A percentile compares a stretch with the other conserved stretches of the same genome.
Conservation (phyloP, 2,888 invertebrate genomes). For the Holacanthella duospinosa region DNA sequence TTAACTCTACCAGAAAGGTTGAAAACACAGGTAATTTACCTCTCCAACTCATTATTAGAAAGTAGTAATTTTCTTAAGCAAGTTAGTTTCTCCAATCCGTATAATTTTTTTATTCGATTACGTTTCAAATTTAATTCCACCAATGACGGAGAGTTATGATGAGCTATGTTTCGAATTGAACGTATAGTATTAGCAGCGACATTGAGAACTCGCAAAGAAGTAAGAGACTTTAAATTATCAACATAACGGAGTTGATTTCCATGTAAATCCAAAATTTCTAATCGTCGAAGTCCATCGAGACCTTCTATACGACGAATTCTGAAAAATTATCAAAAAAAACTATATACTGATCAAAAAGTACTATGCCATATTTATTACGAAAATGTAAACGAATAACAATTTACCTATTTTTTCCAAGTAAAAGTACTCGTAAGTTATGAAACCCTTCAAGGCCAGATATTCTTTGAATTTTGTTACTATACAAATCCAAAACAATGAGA, state of each 20-base stretch:
- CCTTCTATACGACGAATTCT: conserved; percentile 71
- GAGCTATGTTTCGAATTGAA: conserved; percentile 61
- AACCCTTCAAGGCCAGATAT: conserved; percentile 67
- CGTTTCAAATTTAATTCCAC: conserved; percentile 80
- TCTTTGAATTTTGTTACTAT: conserved; percentile 86
- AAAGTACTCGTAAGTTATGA: conserved; percentile 66
- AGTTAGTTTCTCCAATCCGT: conserved; percentile 67
- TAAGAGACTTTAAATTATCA: conserved; percentile 56
- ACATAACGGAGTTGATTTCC: conserved; percentile 76
- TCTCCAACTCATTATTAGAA: conserved; percentile 65
- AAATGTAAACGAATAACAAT: too few relatives aligned
- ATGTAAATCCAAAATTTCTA: conserved; percentile 86
- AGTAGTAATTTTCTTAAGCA: conserved; percentile 67
- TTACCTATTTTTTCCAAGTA: neutral
- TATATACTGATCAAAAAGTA: neutral
- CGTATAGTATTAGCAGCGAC: conserved; percentile 83
- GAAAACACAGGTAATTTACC: conserved; percentile 42
- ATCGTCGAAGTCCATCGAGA: conserved; percentile 56
- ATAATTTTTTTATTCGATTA: conserved; percentile 66
- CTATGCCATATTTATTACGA: neutral
- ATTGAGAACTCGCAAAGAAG: conserved; percentile 77
- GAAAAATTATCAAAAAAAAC: neutral
- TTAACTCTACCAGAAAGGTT: neutral
- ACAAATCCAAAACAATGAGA: conserved; percentile 83
- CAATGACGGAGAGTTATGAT: conserved; percentile 63